These are phyloP conservation scores for Sprattus sprattus DNA, from an alignment of 2,113 vertebrate genomes.

Conservation along the genomic window DNA sequence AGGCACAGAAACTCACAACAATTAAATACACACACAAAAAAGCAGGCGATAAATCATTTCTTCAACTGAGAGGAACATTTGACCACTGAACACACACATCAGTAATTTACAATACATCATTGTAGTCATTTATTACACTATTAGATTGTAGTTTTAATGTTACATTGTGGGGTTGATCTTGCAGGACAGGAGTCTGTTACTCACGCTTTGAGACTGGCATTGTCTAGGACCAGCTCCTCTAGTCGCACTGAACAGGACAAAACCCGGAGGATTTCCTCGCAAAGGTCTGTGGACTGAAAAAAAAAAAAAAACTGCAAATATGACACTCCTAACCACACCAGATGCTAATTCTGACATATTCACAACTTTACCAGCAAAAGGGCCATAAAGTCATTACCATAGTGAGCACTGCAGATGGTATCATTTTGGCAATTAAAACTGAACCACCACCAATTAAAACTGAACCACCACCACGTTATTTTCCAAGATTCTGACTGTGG, in stretches of 20 bases:
- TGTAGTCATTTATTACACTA: too few species aligned
- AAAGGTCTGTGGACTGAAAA: constrained; percentile 83
- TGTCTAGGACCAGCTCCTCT: constrained; percentile 93
- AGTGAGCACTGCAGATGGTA: not conserved
- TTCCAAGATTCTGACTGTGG: not conserved
- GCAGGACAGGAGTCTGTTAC: constrained; percentile 42
- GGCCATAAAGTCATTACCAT: not conserved
- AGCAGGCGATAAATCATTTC: not conserved
- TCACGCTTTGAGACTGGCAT: constrained; percentile 88
- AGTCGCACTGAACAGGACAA: constrained; percentile 83
- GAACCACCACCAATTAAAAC: not conserved
- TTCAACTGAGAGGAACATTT: not conserved
- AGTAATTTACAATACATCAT: too few species aligned
- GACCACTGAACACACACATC: not conserved
- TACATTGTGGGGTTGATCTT: too few species aligned
- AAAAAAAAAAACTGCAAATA: not conserved
- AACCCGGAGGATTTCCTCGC: constrained; percentile 88
- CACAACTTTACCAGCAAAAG: not conserved
- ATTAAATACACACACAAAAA: not conserved
- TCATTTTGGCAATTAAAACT: not conserved
- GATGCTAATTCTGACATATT: not conserved
- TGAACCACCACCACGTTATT: not conserved
- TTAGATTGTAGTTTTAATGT: too few species aligned
- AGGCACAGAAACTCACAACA: not conserved
- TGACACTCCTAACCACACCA: not conserved